phyloP scores from a whole-genome alignment of 92 coral and sea anemone species.

The Zoanthus sansibaricus region DNA sequence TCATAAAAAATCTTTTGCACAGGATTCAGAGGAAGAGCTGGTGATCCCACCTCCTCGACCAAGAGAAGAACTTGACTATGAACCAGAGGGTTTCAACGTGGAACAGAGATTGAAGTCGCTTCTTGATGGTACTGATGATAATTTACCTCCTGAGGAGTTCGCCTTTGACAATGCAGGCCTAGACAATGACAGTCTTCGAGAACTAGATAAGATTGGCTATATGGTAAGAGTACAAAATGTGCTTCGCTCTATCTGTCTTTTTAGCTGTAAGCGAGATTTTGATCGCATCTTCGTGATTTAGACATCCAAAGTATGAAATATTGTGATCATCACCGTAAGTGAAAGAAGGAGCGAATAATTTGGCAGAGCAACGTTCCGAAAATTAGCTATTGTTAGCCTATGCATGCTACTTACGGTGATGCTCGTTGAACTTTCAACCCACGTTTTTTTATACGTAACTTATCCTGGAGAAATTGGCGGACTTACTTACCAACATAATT shows the following conservation, averaged over 20 bases:
- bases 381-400: too few species aligned
- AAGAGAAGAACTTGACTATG: slow-evolving; percentile 27
- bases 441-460: too few species aligned
- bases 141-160: slow-evolving; percentile 59
- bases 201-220: slow-evolving; percentile 96
- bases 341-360: too few species aligned
- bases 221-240: slow-evolving; percentile 68
- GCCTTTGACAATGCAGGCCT: slow-evolving; percentile 36
- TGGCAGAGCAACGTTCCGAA: too few species aligned
- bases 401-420: too few species aligned
- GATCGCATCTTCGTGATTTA: too few species aligned
- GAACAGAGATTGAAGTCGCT: slow-evolving; percentile 78
- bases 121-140: slow-evolving; percentile 73
- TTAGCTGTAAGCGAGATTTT: neutral
- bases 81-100: slow-evolving; percentile 70
- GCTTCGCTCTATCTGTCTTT: neutral
- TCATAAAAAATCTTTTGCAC: neutral
- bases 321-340: too few species aligned
- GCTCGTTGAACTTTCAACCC: too few species aligned
- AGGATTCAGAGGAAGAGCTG: slow-evolving; percentile 87
- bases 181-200: slow-evolving; percentile 59
- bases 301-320: too few species aligned
- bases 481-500: too few species aligned
- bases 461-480: too few species aligned
- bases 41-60: slow-evolving; percentile 82